Conservation (phyloP, 2,888 invertebrate species). For the Drosophila buzzatii region DNA sequence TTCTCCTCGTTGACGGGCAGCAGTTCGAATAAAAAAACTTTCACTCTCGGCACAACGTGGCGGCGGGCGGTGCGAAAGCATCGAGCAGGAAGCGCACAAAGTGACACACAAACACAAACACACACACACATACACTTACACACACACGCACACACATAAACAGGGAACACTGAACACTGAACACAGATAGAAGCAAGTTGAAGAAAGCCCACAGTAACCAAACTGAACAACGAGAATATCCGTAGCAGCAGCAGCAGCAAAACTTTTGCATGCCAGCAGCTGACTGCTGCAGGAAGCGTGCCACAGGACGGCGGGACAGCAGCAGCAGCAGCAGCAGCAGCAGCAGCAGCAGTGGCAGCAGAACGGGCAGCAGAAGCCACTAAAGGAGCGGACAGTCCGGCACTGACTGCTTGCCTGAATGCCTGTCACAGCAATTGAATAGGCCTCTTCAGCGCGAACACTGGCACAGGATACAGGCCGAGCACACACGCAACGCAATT, state of each 20-base stretch:
- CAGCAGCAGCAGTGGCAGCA: conserved; percentile 26
- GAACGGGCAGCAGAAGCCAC: conserved; percentile 12
- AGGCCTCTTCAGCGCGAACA: conserved; percentile 63
- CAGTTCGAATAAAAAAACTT: conserved; percentile 58
- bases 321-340: too few relatives aligned
- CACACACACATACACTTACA: conserved; percentile 15
- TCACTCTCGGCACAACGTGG: conserved; percentile 79
- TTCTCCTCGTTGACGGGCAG: conserved; percentile 39
- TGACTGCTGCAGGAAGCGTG: conserved; percentile 76
- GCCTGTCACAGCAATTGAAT: conserved; percentile 63
- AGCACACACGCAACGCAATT: conserved; percentile 71
- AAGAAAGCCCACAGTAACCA: conserved; percentile 43
- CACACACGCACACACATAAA: conserved; percentile 18
- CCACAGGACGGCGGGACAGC: conserved; percentile 45
- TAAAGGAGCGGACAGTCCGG: conserved; percentile 58
- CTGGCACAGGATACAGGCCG: conserved; percentile 65
- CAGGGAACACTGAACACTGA: background rate
- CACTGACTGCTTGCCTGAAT: conserved; percentile 36
- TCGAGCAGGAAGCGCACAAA: conserved; percentile 76
- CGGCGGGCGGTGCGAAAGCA: conserved; percentile 66
- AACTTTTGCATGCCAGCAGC: conserved; percentile 68
- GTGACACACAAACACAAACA: conserved; percentile 67
- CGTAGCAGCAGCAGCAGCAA: conserved; percentile 32
- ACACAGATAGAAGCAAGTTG: conserved; percentile 22
- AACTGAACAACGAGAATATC: conserved; percentile 56